These are phyloP conservation scores for Seriola aureovittata DNA, from an alignment of 2,113 vertebrate species.

Conservation along the genomic window DNA sequence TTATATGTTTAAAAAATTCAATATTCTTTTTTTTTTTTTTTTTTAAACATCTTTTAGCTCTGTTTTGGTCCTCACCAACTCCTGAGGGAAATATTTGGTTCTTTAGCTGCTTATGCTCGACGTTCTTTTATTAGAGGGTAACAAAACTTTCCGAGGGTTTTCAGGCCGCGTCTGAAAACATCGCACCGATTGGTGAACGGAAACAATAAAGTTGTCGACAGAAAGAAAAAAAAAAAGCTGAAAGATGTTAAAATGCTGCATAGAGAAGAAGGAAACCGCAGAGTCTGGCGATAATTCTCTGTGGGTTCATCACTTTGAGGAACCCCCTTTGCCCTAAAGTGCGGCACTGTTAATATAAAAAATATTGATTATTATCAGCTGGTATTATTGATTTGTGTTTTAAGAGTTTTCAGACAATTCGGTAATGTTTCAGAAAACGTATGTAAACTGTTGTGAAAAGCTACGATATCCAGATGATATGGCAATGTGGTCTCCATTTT, in stretches of 20 bases:
- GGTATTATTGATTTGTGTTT: conserved; percentile 29
- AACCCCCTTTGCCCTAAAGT: too few relatives aligned
- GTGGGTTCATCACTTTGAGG: background rate
- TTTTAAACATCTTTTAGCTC: too few relatives aligned
- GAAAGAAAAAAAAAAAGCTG: background rate
- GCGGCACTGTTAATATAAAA: background rate
- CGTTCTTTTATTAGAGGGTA: too few relatives aligned
- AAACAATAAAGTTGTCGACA: background rate
- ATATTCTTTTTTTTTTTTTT: too few relatives aligned
- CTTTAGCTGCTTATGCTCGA: too few relatives aligned
- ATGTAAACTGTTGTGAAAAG: conserved; percentile 35
- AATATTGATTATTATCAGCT: background rate
- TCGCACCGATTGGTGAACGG: background rate
- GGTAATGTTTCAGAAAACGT: conserved; percentile 24
- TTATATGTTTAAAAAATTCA: too few relatives aligned
- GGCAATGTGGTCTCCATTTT: conserved; percentile 52
- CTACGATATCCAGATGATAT: conserved; percentile 63
- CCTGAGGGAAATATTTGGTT: too few relatives aligned
- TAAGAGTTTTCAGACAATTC: conserved; percentile 15
- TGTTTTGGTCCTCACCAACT: too few relatives aligned
- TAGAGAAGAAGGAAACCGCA: background rate
- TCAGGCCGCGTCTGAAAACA: too few relatives aligned
- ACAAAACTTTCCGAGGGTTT: too few relatives aligned
- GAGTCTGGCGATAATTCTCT: background rate
- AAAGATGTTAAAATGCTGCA: background rate